Evolutionary conservation across 2,888 invertebrate genomes (phyloP), one percentile per base, ranked within the genome.

Genomic region (Cheilosia pagana): DNA sequence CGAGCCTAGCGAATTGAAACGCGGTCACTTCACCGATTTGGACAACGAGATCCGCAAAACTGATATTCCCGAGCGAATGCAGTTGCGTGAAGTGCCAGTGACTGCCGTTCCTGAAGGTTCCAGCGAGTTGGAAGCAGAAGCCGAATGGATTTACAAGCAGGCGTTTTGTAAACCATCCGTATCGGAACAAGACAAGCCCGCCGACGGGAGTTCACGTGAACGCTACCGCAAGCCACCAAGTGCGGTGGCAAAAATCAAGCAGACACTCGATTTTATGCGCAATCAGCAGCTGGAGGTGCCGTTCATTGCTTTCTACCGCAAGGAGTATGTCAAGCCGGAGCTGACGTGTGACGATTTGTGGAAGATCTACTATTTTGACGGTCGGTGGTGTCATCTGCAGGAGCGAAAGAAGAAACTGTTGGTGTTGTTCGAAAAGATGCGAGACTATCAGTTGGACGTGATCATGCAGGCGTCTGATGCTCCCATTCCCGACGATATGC

Each of bases 251-350:
- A 98, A 98, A 92, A 99, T 99, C 65, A 95, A 96, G 55, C 98
- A 98, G 91, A 98, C 98, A 0, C 92, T 99, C 23, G 98, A 98
- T 89, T 98, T 98, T 90, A 98, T 99, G 95, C 93, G 99, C 48
- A 98, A 98, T 91, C 97, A 98, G 89, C 96, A 97, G 59, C 93
- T 98, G 87, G 99, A 99, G 93, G 98, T 99, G 50, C 99, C 99
- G 0, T 99, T 99, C 91, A 99, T 99, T 88, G 98, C 98, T 0
- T 99, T 98, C 92, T 99, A 99, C 91, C 94, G 99, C 28, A 99
- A 99, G 91, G 99, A 99, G 91, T 98, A 98, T 88, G 98, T 99
- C 0, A 96, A 97, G 89, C 98, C 98, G 0, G 98, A 99, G 89
- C 92, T 99, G 23, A 97, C 95, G 87, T 97, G 98, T 67, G 97